Conservation (phyloP, 2,113 vertebrate genomes). For the Gorsachius goisagi region DNA sequence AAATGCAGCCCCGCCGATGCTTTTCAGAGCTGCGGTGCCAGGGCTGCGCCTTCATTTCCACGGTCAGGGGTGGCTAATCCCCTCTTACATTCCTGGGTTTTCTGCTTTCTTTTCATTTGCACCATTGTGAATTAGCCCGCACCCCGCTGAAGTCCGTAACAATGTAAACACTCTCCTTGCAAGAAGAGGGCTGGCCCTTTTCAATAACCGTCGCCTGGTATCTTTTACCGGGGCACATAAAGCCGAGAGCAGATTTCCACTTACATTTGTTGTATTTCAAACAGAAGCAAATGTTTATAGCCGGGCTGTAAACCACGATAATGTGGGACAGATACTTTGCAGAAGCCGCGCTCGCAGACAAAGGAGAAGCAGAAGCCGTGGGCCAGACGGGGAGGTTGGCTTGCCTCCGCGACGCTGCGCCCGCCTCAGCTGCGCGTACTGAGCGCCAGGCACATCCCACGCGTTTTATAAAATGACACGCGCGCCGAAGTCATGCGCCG, state of each 20-base stretch:
- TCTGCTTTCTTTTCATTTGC: conserved; percentile 20
- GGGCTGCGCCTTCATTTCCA: background rate
- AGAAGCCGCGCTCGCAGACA: background rate
- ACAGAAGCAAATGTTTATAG: conserved; percentile 62
- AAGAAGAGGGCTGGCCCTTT: background rate
- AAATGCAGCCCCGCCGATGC: fast-evolving
- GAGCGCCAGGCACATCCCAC: background rate
- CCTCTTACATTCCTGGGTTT: background rate
- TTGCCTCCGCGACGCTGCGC: background rate
- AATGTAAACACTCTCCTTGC: background rate
- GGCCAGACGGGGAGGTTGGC: background rate
- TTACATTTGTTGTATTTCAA: conserved; percentile 51
- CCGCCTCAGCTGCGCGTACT: fast-evolving
- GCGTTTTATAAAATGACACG: background rate
- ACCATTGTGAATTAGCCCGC: background rate
- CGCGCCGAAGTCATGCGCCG: background rate
- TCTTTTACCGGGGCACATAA: background rate
- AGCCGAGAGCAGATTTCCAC: conserved; percentile 26
- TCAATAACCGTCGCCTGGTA: background rate
- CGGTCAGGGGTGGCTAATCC: background rate
- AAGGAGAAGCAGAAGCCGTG: background rate
- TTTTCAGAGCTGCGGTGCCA: background rate
- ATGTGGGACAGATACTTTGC: conserved; percentile 26
- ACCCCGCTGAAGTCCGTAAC: background rate
- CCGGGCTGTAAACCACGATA: conserved; percentile 26